A percentile compares a stretch with the other conserved stretches of the same genome.
Evolutionary conservation across 2,113 vertebrate genomes (phyloP).

Genomic region (Baryphthengus martii): DNA sequence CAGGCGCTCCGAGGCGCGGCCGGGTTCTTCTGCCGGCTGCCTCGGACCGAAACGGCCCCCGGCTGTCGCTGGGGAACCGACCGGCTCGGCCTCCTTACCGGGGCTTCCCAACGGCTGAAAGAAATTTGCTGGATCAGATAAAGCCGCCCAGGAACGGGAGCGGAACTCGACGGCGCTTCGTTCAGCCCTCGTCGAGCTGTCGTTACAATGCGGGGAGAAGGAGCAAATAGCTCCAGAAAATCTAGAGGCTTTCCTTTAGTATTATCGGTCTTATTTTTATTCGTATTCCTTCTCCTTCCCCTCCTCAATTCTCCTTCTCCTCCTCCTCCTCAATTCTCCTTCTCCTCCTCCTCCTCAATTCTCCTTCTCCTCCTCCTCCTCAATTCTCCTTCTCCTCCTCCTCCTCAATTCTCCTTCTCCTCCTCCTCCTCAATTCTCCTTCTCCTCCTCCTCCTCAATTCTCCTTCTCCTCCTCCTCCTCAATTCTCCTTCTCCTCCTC

Average conservation of each 20-base stretch:
- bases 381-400: no score
- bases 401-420: no score
- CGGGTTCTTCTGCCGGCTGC: neutral
- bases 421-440: no score
- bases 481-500: no score
- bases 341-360: no score
- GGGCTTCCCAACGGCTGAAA: neutral
- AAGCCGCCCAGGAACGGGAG: neutral
- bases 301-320: no score
- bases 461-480: no score
- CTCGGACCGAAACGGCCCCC: neutral
- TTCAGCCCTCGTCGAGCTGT: neutral
- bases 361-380: no score
- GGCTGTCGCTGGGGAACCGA: neutral
- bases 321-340: no score
- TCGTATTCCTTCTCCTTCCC: no score
- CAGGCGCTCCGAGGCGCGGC: neutral
- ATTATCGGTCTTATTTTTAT: no score
- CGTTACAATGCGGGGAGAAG: neutral
- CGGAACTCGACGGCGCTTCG: rapidly evolving
- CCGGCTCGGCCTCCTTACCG: neutral
- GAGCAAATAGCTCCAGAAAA: neutral
- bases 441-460: no score
- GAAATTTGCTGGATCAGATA: neutral
- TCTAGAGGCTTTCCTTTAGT: neutral